Evolutionary conservation across 2,888 invertebrate genomes (phyloP).

Genomic region (Drosophila barbarae): DNA sequence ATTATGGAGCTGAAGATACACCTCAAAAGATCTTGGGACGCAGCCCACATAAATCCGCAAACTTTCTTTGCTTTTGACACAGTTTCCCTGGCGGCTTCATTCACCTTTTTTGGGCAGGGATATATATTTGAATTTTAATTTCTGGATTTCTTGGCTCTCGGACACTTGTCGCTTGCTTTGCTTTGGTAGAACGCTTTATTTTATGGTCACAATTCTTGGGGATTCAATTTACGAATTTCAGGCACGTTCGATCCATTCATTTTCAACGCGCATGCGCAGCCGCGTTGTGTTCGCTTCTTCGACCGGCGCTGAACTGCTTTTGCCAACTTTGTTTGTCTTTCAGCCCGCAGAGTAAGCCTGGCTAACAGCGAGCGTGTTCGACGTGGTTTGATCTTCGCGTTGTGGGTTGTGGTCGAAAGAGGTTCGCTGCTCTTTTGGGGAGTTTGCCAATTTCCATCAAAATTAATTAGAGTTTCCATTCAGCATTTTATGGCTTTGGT

Average conservation of each 20-base stretch:
- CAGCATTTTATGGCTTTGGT: slow-evolving; percentile 12
- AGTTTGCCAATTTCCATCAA: slow-evolving; percentile 17
- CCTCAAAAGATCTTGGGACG: slow-evolving; percentile 19
- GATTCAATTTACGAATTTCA: slow-evolving; percentile 53
- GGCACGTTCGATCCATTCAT: slow-evolving; percentile 62
- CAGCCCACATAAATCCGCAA: slow-evolving; percentile 29
- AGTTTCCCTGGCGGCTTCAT: slow-evolving; percentile 53
- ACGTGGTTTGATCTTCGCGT: slow-evolving; percentile 20
- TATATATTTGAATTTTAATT: slow-evolving; percentile 19
- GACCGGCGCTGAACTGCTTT: slow-evolving; percentile 45
- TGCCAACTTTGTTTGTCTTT: slow-evolving; percentile 14
- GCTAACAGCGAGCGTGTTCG: slow-evolving; percentile 26
- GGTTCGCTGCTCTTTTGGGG: slow-evolving; percentile 4
- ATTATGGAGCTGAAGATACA: slow-evolving; percentile 20
- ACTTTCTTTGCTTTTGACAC: slow-evolving; percentile 65
- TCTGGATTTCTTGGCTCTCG: slow-evolving; percentile 7
- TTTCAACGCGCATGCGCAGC: slow-evolving; percentile 59
- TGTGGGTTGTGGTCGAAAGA: slow-evolving; percentile 1
- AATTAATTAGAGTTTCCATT: slow-evolving; percentile 35
- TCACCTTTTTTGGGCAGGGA: slow-evolving; percentile 52
- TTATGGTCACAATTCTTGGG: slow-evolving; percentile 41
- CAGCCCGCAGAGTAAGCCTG: slow-evolving; percentile 2
- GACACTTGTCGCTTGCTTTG: slow-evolving; percentile 31
- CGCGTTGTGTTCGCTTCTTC: slow-evolving; percentile 45
- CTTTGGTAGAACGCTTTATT: slow-evolving; percentile 21